These are phyloP conservation scores for Argopecten irradians DNA, from an alignment of 1,140 invertebrate genomes.

Conservation along the genomic window DNA sequence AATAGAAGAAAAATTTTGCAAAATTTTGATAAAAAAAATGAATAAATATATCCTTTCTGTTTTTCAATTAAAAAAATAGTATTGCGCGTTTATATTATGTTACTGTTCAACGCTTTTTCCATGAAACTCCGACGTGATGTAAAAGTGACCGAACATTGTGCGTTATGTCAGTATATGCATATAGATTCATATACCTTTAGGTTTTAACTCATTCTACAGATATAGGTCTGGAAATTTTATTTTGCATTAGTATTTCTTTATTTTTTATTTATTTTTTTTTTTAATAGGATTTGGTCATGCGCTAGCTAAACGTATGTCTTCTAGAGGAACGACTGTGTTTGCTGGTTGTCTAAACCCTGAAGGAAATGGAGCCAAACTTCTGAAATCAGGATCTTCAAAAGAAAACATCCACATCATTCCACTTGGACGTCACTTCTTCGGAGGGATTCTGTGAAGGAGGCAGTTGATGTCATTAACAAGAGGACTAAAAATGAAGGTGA, in stretches of 20 bases:
- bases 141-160: too few species aligned
- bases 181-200: too few species aligned
- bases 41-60: too few species aligned
- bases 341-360: conserved; percentile 83
- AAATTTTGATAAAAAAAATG: too few species aligned
- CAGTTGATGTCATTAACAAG: conserved; percentile 43
- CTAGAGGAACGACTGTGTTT: conserved; percentile 75
- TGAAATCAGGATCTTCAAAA: conserved; percentile 61
- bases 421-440: conserved; percentile 56
- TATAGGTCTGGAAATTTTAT: too few species aligned
- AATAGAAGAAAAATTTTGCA: too few species aligned
- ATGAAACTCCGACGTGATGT: too few species aligned
- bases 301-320: conserved; percentile 74
- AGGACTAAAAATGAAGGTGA: conserved; percentile 35
- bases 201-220: too few species aligned
- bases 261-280: too few species aligned
- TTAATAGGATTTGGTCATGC: conserved; percentile 61
- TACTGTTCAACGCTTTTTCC: too few species aligned
- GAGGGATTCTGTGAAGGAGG: conserved; percentile 45
- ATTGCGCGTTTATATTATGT: not conserved
- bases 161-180: not conserved
- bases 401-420: conserved; percentile 63
- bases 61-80: too few species aligned
- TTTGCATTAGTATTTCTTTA: too few species aligned
- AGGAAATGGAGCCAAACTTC: conserved; percentile 70